Conservation (phyloP, 2,113 vertebrate species). For the Cottus gobio region DNA sequence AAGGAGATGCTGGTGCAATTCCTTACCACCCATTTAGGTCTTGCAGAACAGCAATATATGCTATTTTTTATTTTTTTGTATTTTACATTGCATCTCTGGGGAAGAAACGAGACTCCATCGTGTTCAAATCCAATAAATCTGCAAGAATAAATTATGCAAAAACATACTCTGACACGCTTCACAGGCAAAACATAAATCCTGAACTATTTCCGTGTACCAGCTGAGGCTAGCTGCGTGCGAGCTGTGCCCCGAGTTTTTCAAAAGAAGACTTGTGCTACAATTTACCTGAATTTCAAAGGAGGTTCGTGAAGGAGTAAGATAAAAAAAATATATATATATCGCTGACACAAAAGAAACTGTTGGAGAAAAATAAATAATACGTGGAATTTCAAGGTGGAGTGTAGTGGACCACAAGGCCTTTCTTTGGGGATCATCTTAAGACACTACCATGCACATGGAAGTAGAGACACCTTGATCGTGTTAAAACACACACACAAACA, state of each 20-base stretch:
- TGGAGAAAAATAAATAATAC: slow-evolving; percentile 5
- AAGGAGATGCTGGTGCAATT: not conserved
- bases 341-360: not conserved
- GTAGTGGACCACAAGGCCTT: slow-evolving; percentile 18
- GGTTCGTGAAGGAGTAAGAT: not conserved
- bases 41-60: not conserved
- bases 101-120: not conserved
- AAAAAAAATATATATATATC: no score
- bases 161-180: not conserved
- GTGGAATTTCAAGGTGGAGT: slow-evolving; percentile 21
- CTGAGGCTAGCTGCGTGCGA: not conserved
- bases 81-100: not conserved
- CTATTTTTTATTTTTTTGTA: not conserved
- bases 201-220: not conserved
- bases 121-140: not conserved
- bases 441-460: slow-evolving; percentile 6
- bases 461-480: not conserved
- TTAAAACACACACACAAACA: not conserved
- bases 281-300: not conserved
- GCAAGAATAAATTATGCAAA: not conserved
- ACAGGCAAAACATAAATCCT: slow-evolving; percentile 12
- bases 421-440: slow-evolving; percentile 23
- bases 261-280: not conserved
- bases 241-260: not conserved
- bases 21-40: not conserved